Base-by-base conservation (phyloP, 2,797 vertebrate genomes). In the Megaceryle alcyon region DNA sequence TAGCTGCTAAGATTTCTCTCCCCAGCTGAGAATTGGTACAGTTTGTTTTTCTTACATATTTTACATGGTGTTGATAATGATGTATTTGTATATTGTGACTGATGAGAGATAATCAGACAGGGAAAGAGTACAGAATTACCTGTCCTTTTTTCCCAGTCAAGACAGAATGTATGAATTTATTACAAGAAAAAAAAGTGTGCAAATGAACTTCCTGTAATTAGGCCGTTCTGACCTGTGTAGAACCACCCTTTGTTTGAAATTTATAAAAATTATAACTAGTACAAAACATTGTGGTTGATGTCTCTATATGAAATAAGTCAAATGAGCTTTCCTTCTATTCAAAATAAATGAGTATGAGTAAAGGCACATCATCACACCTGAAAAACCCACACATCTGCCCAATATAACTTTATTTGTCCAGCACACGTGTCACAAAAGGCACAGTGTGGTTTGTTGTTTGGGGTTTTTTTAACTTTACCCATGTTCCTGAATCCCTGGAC, bases 221-320 rank as follows among this genome's bases (percentile, higher is more conserved):
- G 87, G 90, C 95, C 86, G 88, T 91, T 93, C 88, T 84, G 77
- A 96, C 92, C 88, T 95, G 75, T 96, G 94, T 96, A 96, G 92
- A 97, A 92, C 56, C 86, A 96, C 83, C 95, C 69, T 96, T 97
- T 92, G 95, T 98, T 96, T 95, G 93, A 91, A 97, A 96, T 96
- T 97, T 97, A 97, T 96, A 98, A 97, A 97, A 97, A 97, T 86
- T 92, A 96, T 95, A 95, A 96, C 95, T 91, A 92, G 72, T 94
- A 95, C 60, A 86, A 97, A 97, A 63, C 10, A 4, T 20, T 49
- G 92, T 85, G 66, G 46, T 28, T 92, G 82, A 44, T 88, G 88
- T 96, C 81, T 96, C 63, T 95, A 3, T 94, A 46, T n/a, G 35
- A 72, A 93, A 20, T 25, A 82, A 82, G 21, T 54, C 41, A 75